A percentile compares a stretch with the other conserved stretches of the same genome.
phyloP scores from a whole-genome alignment of 2,797 vertebrate species.

The Myiothlypis chrysogaster region DNA sequence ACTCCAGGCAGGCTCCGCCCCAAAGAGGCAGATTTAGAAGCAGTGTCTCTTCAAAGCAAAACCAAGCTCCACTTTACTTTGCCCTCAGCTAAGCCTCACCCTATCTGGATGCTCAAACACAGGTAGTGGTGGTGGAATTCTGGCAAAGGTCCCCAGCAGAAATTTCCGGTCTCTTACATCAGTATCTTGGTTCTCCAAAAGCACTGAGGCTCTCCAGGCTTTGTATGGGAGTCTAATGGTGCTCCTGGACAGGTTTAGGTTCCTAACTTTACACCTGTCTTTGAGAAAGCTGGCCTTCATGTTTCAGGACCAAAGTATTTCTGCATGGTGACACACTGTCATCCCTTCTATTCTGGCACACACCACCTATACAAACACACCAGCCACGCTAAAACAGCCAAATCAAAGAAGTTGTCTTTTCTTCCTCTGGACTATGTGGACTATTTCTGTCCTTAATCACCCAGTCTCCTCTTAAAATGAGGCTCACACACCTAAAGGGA shows the following conservation, averaged over 20 bases:
- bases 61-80: neutral
- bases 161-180: neutral
- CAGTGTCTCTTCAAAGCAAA: neutral
- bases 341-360: conserved; percentile 13
- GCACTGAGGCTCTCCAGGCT: neutral
- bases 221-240: neutral
- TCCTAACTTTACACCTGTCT: neutral
- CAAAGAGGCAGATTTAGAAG: conserved; percentile 52
- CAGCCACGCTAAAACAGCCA: neutral
- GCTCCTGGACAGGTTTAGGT: neutral
- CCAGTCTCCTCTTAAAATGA: neutral
- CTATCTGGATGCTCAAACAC: conserved; percentile 9
- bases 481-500: neutral
- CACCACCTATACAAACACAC: neutral
- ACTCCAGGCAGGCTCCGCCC: neutral
- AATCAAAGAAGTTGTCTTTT: neutral
- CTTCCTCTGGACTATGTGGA: neutral
- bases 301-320: neutral
- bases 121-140: neutral
- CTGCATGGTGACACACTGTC: neutral
- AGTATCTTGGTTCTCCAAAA: neutral
- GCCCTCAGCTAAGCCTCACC: neutral
- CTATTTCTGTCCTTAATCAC: neutral
- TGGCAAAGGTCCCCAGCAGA: neutral
- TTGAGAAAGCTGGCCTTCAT: neutral